phyloP scores from a whole-genome alignment of 2,888 invertebrate genomes.

The Syrphus vitripennis region DNA sequence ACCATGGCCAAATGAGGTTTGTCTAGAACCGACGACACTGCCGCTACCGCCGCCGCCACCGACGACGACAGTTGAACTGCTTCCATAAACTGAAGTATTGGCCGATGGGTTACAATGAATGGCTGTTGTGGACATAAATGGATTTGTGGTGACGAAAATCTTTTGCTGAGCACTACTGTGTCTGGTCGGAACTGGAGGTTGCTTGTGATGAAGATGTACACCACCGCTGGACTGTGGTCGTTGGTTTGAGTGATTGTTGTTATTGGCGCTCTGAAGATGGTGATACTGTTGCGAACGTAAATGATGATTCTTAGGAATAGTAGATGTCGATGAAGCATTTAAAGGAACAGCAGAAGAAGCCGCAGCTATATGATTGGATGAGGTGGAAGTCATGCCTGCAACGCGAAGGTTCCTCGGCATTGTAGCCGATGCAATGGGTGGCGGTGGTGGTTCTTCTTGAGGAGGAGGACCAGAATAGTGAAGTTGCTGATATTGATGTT shows the following conservation, averaged over 20 bases:
- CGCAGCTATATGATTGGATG: slow-evolving; percentile 72
- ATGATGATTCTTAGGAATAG: slow-evolving; percentile 77
- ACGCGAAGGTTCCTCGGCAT: slow-evolving; percentile 76
- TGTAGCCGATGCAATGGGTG: slow-evolving; percentile 78
- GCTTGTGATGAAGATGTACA: slow-evolving; percentile 73
- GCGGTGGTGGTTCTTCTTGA: slow-evolving; percentile 80
- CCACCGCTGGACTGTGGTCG: slow-evolving; percentile 52
- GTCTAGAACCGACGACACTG: slow-evolving; percentile 43
- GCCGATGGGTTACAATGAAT: slow-evolving; percentile 77
- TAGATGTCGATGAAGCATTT: slow-evolving; percentile 74
- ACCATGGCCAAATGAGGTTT: slow-evolving; percentile 61
- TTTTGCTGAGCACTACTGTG: slow-evolving; percentile 81
- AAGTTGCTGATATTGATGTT: slow-evolving; percentile 70
- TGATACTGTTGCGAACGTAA: slow-evolving; percentile 74
- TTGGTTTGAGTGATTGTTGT: slow-evolving; percentile 73
- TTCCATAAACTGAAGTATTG: slow-evolving; percentile 66
- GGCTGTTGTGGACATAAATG: slow-evolving; percentile 80
- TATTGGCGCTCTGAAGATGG: slow-evolving; percentile 68
- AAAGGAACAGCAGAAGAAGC: slow-evolving; percentile 74
- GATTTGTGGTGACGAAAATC: slow-evolving; percentile 81
- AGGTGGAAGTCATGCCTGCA: slow-evolving; percentile 44
- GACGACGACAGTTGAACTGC: slow-evolving; percentile 68
- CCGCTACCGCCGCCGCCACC: background rate
- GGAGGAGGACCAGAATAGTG: slow-evolving; percentile 80
- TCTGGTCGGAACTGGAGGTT: slow-evolving; percentile 79